These are phyloP conservation scores for Chloroceryle aenea DNA, from an alignment of 2,113 vertebrate species.

Conservation along the genomic window DNA sequence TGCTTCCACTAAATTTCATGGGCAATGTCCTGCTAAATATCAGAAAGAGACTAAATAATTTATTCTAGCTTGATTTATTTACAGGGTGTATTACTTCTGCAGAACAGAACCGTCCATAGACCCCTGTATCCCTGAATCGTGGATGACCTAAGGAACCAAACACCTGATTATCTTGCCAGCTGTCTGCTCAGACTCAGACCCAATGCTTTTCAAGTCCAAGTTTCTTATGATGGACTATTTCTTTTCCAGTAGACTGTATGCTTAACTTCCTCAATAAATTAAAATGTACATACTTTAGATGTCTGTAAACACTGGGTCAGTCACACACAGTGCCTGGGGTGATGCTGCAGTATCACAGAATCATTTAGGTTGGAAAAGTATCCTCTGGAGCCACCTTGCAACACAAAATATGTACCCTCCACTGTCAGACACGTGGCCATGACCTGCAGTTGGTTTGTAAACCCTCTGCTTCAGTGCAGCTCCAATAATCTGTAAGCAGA, in stretches of 20 bases:
- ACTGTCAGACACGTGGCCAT: not conserved
- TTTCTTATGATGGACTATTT: not conserved
- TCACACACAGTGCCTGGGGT: not conserved
- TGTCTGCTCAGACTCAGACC: not conserved
- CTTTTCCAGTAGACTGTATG: not conserved
- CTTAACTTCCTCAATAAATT: slow-evolving; percentile 28
- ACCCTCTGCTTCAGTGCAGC: not conserved
- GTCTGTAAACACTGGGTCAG: not conserved
- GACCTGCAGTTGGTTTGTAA: not conserved
- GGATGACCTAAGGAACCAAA: not conserved
- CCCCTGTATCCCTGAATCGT: slow-evolving; percentile 6
- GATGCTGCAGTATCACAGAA: not conserved
- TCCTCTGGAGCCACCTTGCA: not conserved
- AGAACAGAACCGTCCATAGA: not conserved
- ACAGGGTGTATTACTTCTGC: not conserved
- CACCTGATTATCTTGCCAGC: not conserved
- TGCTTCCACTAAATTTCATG: not conserved
- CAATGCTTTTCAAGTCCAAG: not conserved
- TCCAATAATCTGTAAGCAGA: not conserved
- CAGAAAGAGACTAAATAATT: slow-evolving; percentile 29
- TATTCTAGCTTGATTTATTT: slow-evolving; percentile 27
- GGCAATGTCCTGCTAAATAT: slow-evolving; percentile 4
- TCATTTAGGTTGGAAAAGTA: not conserved
- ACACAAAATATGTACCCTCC: not conserved
- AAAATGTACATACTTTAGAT: not conserved